phyloP scores from a whole-genome alignment of 2,888 invertebrate species.

The Megalurothrips usitatus region DNA sequence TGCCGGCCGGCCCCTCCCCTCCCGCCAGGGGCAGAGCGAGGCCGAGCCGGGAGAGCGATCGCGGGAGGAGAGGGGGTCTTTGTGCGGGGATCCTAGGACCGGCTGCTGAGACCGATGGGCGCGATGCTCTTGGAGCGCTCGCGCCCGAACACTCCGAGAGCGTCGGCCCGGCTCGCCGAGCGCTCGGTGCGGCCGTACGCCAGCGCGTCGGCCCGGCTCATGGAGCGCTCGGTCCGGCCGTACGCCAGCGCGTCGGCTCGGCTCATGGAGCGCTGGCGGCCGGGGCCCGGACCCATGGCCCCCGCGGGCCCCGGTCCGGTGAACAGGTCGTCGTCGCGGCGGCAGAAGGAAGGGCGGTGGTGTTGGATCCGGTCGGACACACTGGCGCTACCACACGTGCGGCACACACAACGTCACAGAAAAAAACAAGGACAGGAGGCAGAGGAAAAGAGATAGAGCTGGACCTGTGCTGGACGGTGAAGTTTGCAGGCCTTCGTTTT shows the following conservation, averaged over 20 bases:
- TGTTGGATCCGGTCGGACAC: constrained; percentile 31
- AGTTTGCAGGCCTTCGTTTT: no score
- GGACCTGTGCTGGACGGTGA: no score
- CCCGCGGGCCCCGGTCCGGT: not conserved
- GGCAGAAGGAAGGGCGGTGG: constrained; percentile 32
- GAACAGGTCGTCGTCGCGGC: constrained; percentile 31
- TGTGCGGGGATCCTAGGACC: not conserved
- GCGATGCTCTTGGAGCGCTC: constrained; percentile 24
- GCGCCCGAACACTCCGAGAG: constrained; percentile 20
- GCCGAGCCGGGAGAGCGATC: not conserved
- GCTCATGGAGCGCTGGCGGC: constrained; percentile 24
- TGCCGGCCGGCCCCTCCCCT: not conserved
- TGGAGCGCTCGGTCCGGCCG: constrained; percentile 7
- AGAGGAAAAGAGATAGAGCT: not conserved
- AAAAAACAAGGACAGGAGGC: constrained; percentile 27
- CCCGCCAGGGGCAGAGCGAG: not conserved
- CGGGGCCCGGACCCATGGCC: not conserved
- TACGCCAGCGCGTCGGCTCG: constrained; percentile 9
- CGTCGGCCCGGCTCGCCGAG: constrained; percentile 8
- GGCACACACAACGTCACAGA: constrained; percentile 34
- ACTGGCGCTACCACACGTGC: constrained; percentile 34
- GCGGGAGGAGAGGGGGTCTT: not conserved
- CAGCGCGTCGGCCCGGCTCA: constrained; percentile 16
- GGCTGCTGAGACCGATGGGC: not conserved
- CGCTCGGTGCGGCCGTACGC: constrained; percentile 21